Conservation (phyloP, 2,888 invertebrate species). For the Platycheirus rosarum region DNA sequence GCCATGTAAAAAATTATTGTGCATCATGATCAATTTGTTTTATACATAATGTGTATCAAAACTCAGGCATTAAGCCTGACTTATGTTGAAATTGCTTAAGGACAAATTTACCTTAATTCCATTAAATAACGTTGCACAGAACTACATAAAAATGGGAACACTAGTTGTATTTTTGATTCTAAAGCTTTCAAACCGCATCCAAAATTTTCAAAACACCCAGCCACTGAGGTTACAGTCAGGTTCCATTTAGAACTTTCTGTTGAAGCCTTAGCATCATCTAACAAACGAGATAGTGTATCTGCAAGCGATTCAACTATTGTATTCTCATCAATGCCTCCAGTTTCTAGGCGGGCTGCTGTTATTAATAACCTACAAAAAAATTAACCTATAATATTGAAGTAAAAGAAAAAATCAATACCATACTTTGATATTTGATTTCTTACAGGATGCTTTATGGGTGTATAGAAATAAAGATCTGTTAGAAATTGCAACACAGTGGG, state of each 20-base stretch:
- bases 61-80: too few species aligned
- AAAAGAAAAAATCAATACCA: constrained; percentile 53
- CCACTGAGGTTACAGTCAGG: constrained; percentile 77
- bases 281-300: constrained; percentile 74
- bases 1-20: too few species aligned
- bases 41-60: too few species aligned
- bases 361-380: constrained; percentile 45
- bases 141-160: constrained; percentile 77
- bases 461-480: constrained; percentile 79
- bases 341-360: constrained; percentile 62
- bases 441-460: constrained; percentile 81
- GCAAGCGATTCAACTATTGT: constrained; percentile 75
- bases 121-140: constrained; percentile 78
- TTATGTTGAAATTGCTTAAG: too few species aligned
- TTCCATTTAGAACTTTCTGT: constrained; percentile 76
- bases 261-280: constrained; percentile 66
- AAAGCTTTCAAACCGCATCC: constrained; percentile 78
- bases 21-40: too few species aligned
- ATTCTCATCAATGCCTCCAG: constrained; percentile 67
- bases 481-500: constrained; percentile 78
- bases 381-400: background rate
- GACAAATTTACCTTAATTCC: constrained; percentile 76
- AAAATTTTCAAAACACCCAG: constrained; percentile 81
- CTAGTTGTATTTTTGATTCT: constrained; percentile 74
- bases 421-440: constrained; percentile 81